Base-by-base conservation (phyloP, 2,113 vertebrate species). In the Onychostruthus taczanowskii region DNA sequence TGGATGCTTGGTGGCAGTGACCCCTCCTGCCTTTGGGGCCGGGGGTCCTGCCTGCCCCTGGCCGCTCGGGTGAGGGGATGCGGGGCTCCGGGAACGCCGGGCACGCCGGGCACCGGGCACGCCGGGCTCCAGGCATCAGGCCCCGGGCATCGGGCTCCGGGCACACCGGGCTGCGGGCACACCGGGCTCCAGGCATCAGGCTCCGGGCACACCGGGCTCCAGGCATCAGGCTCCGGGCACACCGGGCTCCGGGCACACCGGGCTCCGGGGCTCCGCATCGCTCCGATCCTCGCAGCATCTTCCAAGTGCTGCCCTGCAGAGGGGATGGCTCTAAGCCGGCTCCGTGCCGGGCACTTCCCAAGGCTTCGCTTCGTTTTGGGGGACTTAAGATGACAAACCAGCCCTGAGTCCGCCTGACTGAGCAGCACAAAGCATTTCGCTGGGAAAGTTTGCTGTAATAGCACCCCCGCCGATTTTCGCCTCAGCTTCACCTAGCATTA, bases 11-110 rank as follows among this genome's bases (percentile, higher is more conserved):
- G 39, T 9, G 64, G 28, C 64, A 23, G 35, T 3, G 75, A 41
- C 21, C 5, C 33, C 9, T 3, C 3, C 52, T 10, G 31, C 26
- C 23, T 16, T 22, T 37, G 0, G 2, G 12, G 2, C 8, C 4
- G 33, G 20, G 56, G 56, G 22, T 10, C 27, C 31, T 16, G 24
- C 24, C 8, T 4, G 61, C 11, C 28, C 30, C 41, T 37, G 33
- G 21, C 18, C 4, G 43, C 66, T 46, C 7, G 19, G 17, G 31
- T 6, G 0, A 46, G 66, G 39, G 1, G 24, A 4, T 30, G 33
- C 49, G 15, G 0, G 12, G 46, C 56, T 37, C 6, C 13, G 14
- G 43, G 43, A 15, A 43, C 16, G 43, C 16, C 16, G 5, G 43
- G 72, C 47, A 13, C 37, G 8, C 2, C 19, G 3, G 9, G 31